These are phyloP conservation scores for Halictus ligatus DNA, from an alignment of 2,888 invertebrate genomes.

Conservation along the genomic window DNA sequence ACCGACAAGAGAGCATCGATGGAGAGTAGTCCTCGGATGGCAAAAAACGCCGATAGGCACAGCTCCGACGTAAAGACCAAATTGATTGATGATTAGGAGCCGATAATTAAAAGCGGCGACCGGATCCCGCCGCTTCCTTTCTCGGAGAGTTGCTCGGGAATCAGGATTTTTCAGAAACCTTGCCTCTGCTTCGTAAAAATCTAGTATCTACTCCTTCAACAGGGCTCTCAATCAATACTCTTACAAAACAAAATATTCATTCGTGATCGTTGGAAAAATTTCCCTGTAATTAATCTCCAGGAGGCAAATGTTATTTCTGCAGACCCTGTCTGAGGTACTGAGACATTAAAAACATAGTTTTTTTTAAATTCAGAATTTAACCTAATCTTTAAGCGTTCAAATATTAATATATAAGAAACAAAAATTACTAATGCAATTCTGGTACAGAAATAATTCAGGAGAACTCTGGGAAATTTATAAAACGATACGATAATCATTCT, in stretches of 20 bases:
- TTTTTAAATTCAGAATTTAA: no score
- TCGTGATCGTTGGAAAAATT: neutral
- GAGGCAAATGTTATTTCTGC: neutral
- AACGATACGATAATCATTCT: no score
- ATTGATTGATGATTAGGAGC: constrained; percentile 79
- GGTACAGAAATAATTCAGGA: no score
- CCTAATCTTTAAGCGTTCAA: neutral
- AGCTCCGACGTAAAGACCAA: constrained; percentile 66
- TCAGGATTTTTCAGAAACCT: neutral
- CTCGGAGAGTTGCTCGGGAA: neutral
- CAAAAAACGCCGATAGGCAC: constrained; percentile 70
- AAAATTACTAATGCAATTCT: no score
- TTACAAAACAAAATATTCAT: neutral
- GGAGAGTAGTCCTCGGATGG: constrained; percentile 65
- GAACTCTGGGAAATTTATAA: no score
- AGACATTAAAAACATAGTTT: no score
- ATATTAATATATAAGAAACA: no score
- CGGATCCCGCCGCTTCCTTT: constrained; percentile 33
- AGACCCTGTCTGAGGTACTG: neutral
- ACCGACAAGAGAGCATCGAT: constrained; percentile 74
- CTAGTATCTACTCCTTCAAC: neutral
- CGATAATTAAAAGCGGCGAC: constrained; percentile 75
- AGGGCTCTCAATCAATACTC: neutral
- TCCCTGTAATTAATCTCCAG: neutral
- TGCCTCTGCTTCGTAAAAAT: neutral